Evolutionary conservation across 2,113 vertebrate genomes (phyloP).

Genomic region (Psittacula cyanocephala): DNA sequence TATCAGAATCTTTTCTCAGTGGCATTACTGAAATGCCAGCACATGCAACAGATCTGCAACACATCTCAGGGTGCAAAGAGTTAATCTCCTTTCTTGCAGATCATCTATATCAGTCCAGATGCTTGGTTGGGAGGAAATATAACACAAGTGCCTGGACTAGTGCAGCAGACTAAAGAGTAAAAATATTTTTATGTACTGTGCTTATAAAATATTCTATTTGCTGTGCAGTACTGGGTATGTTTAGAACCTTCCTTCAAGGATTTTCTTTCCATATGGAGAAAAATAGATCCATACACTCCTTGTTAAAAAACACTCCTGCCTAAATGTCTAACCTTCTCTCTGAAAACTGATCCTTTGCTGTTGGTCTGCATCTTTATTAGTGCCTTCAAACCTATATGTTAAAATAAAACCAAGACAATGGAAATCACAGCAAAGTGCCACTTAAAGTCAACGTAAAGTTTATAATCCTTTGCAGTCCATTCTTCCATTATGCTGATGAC

Average conservation of each 20-base stretch:
- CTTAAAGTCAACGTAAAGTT: constrained; percentile 49
- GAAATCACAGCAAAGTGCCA: constrained; percentile 42
- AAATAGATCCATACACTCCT: constrained; percentile 33
- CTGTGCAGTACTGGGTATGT: background rate
- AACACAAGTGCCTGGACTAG: constrained; percentile 46
- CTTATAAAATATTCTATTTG: constrained; percentile 58
- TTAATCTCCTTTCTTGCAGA: constrained; percentile 52
- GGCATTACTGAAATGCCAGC: background rate
- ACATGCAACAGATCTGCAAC: constrained; percentile 22
- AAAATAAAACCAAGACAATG: constrained; percentile 44
- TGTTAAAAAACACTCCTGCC: constrained; percentile 29
- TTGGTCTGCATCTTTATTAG: constrained; percentile 29
- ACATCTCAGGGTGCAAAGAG: constrained; percentile 25
- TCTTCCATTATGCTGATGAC: constrained; percentile 53
- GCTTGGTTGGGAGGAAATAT: constrained; percentile 38
- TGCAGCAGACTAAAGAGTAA: constrained; percentile 20
- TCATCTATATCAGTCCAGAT: constrained; percentile 58
- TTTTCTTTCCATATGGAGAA: constrained; percentile 15
- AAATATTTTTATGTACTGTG: constrained; percentile 43
- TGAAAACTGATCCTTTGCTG: constrained; percentile 44
- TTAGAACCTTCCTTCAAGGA: constrained; percentile 26
- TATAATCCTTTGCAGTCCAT: constrained; percentile 49
- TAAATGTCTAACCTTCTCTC: constrained; percentile 14
- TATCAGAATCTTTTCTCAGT: background rate
- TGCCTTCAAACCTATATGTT: background rate